Base-by-base conservation (phyloP, 1,140 invertebrate genomes). In the Lordiphosa collinella region DNA sequence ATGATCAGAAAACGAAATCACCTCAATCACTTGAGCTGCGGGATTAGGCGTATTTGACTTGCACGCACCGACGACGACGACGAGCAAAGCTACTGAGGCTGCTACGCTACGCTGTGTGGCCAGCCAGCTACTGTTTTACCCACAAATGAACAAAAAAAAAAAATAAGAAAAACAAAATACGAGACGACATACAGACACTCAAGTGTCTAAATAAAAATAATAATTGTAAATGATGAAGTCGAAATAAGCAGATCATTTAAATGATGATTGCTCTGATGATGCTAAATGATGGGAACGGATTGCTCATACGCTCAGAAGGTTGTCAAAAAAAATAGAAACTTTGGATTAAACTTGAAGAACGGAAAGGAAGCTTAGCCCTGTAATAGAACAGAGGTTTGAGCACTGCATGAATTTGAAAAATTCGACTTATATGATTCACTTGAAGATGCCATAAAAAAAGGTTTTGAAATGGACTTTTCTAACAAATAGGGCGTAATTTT, bases 21-120 rank as follows among this genome's bases (percentile, higher is more conserved):
- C 84, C 84, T 79, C 70, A 68, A 87, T 84, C 84, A 85, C 85
- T 87, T 87, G 84, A 87, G 78, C 73, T 84, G 73, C 74, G 74
- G 80, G 79, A 85, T 85, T 85, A 85, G 79, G 82, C 80, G 74
- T 85, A 85, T 85, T 85, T 85, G 79, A 75, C 58, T 85, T 84
- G 75, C 80, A 84, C 78, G 79, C 78, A 82, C 67, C 76, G 65
- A 59, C 14, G 35, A 36, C 76, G 65, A 59, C 14, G 35, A 36
- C 31, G 49, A 48, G 56, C 58, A 60, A 60, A 60, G 46, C 59
- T 54, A 46, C 61, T 32, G 14, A 16, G 14, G 14, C 14, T 18
- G 16, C 18, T 22, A n/a, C n/a, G 32, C 40, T 29, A 7, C 25
- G 7, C 25, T 29, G 25, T 29, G 25, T 29, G 25, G 25, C 25